Base-by-base conservation (phyloP, 2,888 invertebrate genomes). In the Lasioglossum leucozonium region DNA sequence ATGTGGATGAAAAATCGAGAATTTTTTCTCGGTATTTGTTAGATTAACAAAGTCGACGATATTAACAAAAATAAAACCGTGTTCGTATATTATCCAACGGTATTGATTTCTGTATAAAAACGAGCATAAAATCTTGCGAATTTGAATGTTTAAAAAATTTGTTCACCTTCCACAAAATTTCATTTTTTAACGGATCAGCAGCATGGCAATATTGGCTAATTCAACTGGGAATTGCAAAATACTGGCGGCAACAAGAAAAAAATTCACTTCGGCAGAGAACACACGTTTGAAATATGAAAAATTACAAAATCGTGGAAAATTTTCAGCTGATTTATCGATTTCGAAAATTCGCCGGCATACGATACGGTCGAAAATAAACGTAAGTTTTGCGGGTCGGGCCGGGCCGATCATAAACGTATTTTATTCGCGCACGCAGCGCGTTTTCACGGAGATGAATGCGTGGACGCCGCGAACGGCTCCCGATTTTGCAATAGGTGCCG, bases 391-490 rank as follows among this genome's bases (percentile, higher is more conserved):
- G 34, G 34, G 34, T 34, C 5, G 34, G 18, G 1, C 65, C 18
- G 4, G 62, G 65, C 65, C 30, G 34, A 65, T 65, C 65, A 65
- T 65, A 65, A 65, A 65, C 65, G 34, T 65, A 65, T 34, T 34
- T 65, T 65, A 65, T 65, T 65, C 65, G 65, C 18, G 18, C 34
- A 18, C 65, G 65, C 65, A 65, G 18, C 30, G 18, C 6, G 10
- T 65, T 47, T 37, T 65, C 65, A 34, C 34, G 65, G 30, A 65
- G 65, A 65, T 65, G 34, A 37, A 65, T 34, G 65, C 65, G 65
- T 65, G 34, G 30, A 18, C 65, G 65, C 6, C 65, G 65, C 6
- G 65, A 37, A 65, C 22, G 34, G 30, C 18, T 2, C 34, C 22
- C 18, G 34, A 8, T 34, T 18, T 65, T 65, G 34, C 65, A 10